These are phyloP conservation scores for Drosophila truncata DNA, from an alignment of 1,140 invertebrate species.

Conservation along the genomic window DNA sequence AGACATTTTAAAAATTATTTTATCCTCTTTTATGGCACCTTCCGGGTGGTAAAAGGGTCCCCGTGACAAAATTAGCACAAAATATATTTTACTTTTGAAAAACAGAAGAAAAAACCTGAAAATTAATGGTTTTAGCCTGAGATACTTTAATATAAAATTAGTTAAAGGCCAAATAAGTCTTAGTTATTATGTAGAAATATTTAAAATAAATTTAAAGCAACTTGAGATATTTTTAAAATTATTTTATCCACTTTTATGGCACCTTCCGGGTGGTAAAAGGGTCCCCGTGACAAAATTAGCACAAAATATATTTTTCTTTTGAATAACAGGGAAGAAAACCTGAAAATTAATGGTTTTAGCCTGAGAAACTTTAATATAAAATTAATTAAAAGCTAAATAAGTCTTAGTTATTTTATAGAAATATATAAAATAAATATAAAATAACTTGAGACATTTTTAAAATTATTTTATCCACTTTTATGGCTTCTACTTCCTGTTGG, in stretches of 20 bases:
- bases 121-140: too few species aligned
- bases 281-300: conserved; percentile 70
- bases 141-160: background rate
- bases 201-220: background rate
- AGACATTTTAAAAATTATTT: background rate
- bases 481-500: too few species aligned
- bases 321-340: background rate
- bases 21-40: too few species aligned
- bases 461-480: background rate
- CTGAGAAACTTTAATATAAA: background rate
- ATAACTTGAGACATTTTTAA: background rate
- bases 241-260: background rate
- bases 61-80: conserved; percentile 76
- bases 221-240: background rate
- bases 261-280: too few species aligned
- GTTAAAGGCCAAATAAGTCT: background rate
- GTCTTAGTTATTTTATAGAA: background rate
- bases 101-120: background rate
- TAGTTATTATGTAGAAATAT: background rate
- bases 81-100: conserved; percentile 66
- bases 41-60: too few species aligned
- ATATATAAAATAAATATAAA: background rate
- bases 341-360: too few species aligned
- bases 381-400: background rate
- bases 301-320: conserved; percentile 73